A percentile compares a stretch with the other conserved stretches of the same genome.
Evolutionary conservation across 2,113 vertebrate species (phyloP).

Genomic region (Solea solea): DNA sequence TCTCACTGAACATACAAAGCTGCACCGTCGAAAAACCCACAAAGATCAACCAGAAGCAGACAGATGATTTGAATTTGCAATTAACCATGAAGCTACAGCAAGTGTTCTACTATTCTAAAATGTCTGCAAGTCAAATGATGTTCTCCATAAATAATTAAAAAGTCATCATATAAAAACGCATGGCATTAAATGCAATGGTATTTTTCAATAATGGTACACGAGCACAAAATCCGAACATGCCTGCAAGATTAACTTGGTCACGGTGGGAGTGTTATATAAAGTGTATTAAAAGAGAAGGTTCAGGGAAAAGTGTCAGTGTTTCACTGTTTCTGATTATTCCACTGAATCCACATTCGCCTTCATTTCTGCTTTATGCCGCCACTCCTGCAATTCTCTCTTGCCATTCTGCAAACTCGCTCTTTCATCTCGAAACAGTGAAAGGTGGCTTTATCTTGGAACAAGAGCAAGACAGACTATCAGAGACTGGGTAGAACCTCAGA

Average conservation of each 20-base stretch:
- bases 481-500: slow-evolving; percentile 42
- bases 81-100: not conserved
- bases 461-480: slow-evolving; percentile 61
- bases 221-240: slow-evolving; percentile 32
- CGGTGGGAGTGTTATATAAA: slow-evolving; percentile 39
- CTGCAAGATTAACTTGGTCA: slow-evolving; percentile 58
- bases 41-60: not conserved
- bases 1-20: slow-evolving; percentile 15
- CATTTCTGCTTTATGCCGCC: slow-evolving; percentile 28
- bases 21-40: not conserved
- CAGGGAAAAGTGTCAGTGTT: slow-evolving; percentile 55
- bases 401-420: slow-evolving; percentile 70
- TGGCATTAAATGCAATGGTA: slow-evolving; percentile 17
- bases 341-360: slow-evolving; percentile 47
- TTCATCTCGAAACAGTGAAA: slow-evolving; percentile 68
- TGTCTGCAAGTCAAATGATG: not conserved
- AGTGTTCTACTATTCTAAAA: not conserved
- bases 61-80: not conserved
- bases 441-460: slow-evolving; percentile 68
- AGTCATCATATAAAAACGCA: not conserved
- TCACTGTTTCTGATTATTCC: slow-evolving; percentile 60
- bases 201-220: slow-evolving; percentile 20
- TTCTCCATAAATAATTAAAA: slow-evolving; percentile 3
- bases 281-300: slow-evolving; percentile 43
- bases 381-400: slow-evolving; percentile 32